Evolutionary conservation across 2,888 invertebrate genomes (phyloP).

Genomic region (Drosophila anceps): DNA sequence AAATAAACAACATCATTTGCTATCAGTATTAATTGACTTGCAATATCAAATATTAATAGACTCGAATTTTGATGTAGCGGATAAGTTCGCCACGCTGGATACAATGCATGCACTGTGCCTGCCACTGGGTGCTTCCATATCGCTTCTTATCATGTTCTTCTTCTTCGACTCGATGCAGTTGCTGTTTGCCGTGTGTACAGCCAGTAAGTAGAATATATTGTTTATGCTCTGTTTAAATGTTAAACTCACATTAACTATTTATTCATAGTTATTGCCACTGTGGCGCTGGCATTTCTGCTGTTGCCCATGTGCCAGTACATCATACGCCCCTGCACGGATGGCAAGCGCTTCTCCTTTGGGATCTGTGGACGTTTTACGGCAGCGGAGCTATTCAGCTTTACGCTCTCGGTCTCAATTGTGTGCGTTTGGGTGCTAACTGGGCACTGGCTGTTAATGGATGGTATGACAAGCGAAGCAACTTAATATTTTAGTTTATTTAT

Average conservation of each 20-base stretch:
- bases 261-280: conserved; percentile 94
- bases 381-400: conserved; percentile 96
- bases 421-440: conserved; percentile 99
- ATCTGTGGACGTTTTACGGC: conserved; percentile 97
- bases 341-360: conserved; percentile 94
- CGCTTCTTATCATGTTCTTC: conserved; percentile 98
- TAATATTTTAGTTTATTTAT: background rate
- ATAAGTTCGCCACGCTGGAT: conserved; percentile 96
- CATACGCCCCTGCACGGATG: conserved; percentile 93
- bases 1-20: background rate
- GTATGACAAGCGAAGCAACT: conserved; percentile 84
- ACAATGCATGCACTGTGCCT: conserved; percentile 98
- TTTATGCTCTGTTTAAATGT: background rate
- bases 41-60: conserved; percentile 10
- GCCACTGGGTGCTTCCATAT: conserved; percentile 97
- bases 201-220: conserved; percentile 89
- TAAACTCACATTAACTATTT: background rate
- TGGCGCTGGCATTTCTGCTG: conserved; percentile 97
- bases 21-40: background rate
- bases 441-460: conserved; percentile 99
- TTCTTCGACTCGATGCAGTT: conserved; percentile 99
- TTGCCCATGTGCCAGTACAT: conserved; percentile 99
- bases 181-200: conserved; percentile 97
- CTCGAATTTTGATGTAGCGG: conserved; percentile 60
- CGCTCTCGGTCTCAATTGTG: conserved; percentile 96